Evolutionary conservation across 2,888 invertebrate genomes (phyloP).

Genomic region (Cosmia pyralina): DNA sequence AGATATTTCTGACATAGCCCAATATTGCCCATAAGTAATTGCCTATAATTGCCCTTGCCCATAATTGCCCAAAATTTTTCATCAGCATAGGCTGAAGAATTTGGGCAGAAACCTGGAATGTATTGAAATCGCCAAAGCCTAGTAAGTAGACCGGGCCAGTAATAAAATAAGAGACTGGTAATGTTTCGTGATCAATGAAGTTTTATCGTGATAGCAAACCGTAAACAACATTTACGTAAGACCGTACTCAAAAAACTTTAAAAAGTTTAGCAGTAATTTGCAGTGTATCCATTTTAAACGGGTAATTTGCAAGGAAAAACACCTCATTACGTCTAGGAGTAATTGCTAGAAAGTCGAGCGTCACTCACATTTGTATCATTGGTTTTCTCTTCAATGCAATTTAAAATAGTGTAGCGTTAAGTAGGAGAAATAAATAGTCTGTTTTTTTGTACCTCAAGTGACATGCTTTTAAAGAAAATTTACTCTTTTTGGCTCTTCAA

Average conservation of each 20-base stretch:
- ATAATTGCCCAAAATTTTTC: too few relatives aligned
- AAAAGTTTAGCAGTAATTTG: conserved; percentile 35
- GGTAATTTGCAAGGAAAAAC: conserved; percentile 69
- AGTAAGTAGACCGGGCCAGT: not conserved
- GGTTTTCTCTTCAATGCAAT: conserved; percentile 61
- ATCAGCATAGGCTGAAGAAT: too few relatives aligned
- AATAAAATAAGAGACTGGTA: not conserved
- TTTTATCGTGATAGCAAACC: not conserved
- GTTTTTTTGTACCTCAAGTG: not conserved
- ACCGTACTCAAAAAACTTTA: conserved; percentile 26
- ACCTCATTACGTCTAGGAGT: conserved; percentile 63
- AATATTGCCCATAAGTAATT: too few relatives aligned
- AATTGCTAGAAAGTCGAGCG: conserved; percentile 69
- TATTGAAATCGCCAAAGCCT: not conserved
- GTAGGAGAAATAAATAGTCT: conserved; percentile 2
- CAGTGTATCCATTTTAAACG: conserved; percentile 37
- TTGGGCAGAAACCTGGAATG: not conserved
- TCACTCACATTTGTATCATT: conserved; percentile 64
- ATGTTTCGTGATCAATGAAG: not conserved
- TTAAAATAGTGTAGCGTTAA: conserved; percentile 33
- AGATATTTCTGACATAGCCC: too few relatives aligned
- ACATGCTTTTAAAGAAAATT: not conserved
- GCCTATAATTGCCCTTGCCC: too few relatives aligned
- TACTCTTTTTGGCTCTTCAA: not conserved
- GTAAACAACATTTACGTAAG: conserved; percentile 35